Evolutionary conservation across 2,113 vertebrate species (phyloP), one percentile per base, ranked within the genome.

Genomic region (Manacus vitellinus): DNA sequence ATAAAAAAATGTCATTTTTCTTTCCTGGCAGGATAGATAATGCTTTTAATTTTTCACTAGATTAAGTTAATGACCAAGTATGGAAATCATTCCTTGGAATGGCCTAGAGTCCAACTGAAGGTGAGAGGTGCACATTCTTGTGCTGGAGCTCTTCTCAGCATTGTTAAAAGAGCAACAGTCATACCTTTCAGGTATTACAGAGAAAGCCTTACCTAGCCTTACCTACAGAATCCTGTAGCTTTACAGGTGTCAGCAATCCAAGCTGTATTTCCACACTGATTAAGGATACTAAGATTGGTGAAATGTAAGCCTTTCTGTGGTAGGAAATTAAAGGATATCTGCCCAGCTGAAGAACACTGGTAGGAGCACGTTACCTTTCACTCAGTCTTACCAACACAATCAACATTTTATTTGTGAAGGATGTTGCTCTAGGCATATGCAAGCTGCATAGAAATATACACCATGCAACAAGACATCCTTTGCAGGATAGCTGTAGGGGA

Each of bases 21-120:
- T 95, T 85, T 61, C 77, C 47, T 94, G 92, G 77, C 84, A 92
- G 77, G 75, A 72, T 66, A 95, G 79, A 96, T 94, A 65, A 92
- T 2, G 5, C 8, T 87, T 94, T 96, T 94, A 94, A 94, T 96
- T 98, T 97, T 75, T 97, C 84, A 96, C 78, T 82, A 92, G 82
- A 93, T 97, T 94, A 96, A 93, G 68, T 91, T 95, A 96, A 98
- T 95, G 91, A 96, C 92, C 59, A 96, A 95, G 17, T 79, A 79
- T 52, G 80, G 43, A 88, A 92, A 80, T 75, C 2, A 72, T 84
- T 91, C 75, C 43, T 91, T 91, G 72, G 44, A 89, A 91, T 81
- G 85, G 91, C 85, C 59, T 87, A 66, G 59, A 92, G 54, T 39
- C 52, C n/a, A 88, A 14, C 23, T 85, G 74, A 88, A 86, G 71